Evolutionary conservation across 2,797 vertebrate species (phyloP).

Genomic region (Pagetopsis macropterus): DNA sequence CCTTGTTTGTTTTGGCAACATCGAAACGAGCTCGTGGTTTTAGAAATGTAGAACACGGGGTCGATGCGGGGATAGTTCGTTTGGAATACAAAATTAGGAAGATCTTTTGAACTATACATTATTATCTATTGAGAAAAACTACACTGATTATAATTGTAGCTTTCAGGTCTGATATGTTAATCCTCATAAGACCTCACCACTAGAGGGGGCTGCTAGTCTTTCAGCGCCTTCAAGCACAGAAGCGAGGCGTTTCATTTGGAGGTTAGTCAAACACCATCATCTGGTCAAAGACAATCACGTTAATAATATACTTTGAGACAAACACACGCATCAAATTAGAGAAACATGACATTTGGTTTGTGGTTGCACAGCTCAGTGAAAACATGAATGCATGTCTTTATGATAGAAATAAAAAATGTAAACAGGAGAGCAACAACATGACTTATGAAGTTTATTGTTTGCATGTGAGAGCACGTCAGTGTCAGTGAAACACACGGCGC

Average conservation of each 20-base stretch:
- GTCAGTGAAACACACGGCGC: not conserved
- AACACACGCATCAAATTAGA: not conserved
- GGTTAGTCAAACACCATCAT: not conserved
- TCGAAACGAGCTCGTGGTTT: slow-evolving; percentile 27
- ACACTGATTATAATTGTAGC: not conserved
- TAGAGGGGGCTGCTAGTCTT: slow-evolving; percentile 12
- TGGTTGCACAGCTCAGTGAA: not conserved
- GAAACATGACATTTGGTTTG: not conserved
- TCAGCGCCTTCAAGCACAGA: not conserved
- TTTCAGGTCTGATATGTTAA: not conserved
- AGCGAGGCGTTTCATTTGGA: not conserved
- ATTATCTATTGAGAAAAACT: not conserved
- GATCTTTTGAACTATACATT: not conserved
- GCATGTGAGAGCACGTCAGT: not conserved
- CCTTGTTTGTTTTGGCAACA: slow-evolving; percentile 78
- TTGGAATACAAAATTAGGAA: not conserved
- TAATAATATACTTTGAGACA: not conserved
- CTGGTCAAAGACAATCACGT: not conserved
- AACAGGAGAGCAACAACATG: not conserved
- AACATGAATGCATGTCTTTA: not conserved
- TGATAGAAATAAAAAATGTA: too few relatives aligned
- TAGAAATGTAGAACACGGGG: slow-evolving; percentile 11
- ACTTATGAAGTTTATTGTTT: not conserved
- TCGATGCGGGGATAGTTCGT: not conserved
- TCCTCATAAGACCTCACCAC: slow-evolving; percentile 6